These are phyloP conservation scores for Gorsachius goisagi DNA, from an alignment of 2,113 vertebrate species.

Conservation along the genomic window DNA sequence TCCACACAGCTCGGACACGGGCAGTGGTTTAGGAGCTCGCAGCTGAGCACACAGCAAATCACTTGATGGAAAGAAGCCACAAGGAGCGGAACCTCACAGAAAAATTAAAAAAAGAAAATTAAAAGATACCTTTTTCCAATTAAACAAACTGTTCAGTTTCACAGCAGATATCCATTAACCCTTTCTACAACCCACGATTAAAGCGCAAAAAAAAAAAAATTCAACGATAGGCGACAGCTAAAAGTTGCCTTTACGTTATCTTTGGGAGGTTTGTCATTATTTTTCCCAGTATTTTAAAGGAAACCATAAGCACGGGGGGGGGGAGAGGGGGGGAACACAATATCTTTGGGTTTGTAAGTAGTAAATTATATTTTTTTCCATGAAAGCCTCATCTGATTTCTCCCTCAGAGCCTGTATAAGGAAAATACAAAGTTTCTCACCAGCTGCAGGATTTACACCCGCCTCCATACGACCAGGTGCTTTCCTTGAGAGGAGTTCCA, in stretches of 20 bases:
- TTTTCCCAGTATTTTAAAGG: background rate
- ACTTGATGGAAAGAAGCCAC: background rate
- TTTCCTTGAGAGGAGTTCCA: rapidly evolving
- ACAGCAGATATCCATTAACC: background rate
- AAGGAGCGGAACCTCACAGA: background rate
- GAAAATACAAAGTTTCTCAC: background rate
- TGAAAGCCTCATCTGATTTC: background rate
- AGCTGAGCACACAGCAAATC: background rate
- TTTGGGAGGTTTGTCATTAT: background rate
- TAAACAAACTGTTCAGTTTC: background rate
- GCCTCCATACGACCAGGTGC: background rate
- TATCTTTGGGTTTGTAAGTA: background rate
- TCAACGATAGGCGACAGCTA: rapidly evolving
- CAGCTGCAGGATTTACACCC: background rate
- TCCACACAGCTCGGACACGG: background rate
- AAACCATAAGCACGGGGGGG: background rate
- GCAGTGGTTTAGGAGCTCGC: background rate
- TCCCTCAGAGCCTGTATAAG: background rate
- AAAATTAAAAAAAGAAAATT: background rate
- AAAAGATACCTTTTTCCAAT: background rate
- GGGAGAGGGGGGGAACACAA: rapidly evolving
- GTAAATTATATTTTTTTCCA: rapidly evolving
- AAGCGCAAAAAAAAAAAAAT: background rate
- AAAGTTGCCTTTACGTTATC: background rate
- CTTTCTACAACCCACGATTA: background rate